A percentile compares a stretch with the other conserved stretches of the same genome.
Evolutionary conservation across 2,797 vertebrate species (phyloP).

Genomic region (Sciaenops ocellatus): DNA sequence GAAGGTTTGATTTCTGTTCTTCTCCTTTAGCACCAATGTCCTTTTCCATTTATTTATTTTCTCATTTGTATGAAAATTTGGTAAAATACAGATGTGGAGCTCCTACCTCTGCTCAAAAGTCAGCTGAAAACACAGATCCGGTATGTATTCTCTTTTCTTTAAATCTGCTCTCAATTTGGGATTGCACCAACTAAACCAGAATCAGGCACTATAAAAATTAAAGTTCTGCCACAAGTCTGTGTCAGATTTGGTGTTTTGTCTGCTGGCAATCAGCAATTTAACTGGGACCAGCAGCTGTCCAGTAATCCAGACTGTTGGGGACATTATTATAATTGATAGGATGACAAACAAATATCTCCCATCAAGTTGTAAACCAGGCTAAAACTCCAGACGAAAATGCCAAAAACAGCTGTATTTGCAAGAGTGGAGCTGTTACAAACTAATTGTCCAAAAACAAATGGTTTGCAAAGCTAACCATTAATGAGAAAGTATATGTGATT

Average conservation of each 20-base stretch:
- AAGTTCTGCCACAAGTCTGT: background rate
- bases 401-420: too few species aligned
- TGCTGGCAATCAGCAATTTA: background rate
- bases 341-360: too few species aligned
- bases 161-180: background rate
- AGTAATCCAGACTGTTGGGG: too few species aligned
- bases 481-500: background rate
- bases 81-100: background rate
- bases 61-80: background rate
- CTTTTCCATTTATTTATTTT: background rate
- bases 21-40: background rate
- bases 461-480: background rate
- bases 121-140: too few species aligned
- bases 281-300: background rate
- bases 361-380: too few species aligned
- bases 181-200: background rate
- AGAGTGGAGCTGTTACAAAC: too few species aligned
- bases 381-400: too few species aligned
- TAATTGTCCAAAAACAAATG: background rate
- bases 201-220: background rate
- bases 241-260: background rate
- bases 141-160: too few species aligned
- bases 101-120: background rate
- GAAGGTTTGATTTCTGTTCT: conserved; percentile 19
- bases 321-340: too few species aligned